Percentiles rank a stretch among this genome's conserved stretches.
Evolutionary conservation across 2,888 invertebrate genomes (phyloP).

Genomic region (Acleris holmiana): DNA sequence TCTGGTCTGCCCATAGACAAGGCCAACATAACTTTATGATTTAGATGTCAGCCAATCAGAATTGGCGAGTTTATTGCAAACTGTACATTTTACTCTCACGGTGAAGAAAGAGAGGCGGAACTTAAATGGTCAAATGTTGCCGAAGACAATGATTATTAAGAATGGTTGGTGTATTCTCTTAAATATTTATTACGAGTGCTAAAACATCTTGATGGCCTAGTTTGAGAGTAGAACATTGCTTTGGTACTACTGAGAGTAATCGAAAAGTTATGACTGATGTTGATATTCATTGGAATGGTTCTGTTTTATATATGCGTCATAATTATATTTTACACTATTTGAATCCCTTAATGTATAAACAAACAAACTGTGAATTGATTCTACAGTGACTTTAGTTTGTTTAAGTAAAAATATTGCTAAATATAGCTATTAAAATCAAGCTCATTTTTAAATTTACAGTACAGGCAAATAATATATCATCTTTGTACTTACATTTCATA

Average conservation of each 20-base stretch:
- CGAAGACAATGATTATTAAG: slow-evolving; percentile 18
- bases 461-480: no score
- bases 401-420: no score
- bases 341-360: no score
- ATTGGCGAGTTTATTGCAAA: slow-evolving; percentile 14
- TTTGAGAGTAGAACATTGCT: background rate
- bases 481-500: no score
- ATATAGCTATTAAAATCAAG: no score
- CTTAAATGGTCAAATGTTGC: slow-evolving; percentile 18
- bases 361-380: no score
- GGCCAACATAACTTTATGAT: slow-evolving; percentile 30
- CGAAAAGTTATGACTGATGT: background rate
- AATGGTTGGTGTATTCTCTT: slow-evolving; percentile 20
- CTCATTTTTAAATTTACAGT: no score
- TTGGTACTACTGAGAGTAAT: background rate
- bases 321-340: no score
- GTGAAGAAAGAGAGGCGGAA: slow-evolving; percentile 2
- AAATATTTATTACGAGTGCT: background rate
- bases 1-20: slow-evolving; percentile 11
- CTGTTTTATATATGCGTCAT: no score
- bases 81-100: slow-evolving; percentile 8
- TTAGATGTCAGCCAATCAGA: slow-evolving; percentile 33
- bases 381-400: no score
- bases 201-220: background rate
- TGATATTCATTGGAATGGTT: background rate